Base-by-base conservation (phyloP, 2,797 vertebrate species). In the Hippocampus kuda region DNA sequence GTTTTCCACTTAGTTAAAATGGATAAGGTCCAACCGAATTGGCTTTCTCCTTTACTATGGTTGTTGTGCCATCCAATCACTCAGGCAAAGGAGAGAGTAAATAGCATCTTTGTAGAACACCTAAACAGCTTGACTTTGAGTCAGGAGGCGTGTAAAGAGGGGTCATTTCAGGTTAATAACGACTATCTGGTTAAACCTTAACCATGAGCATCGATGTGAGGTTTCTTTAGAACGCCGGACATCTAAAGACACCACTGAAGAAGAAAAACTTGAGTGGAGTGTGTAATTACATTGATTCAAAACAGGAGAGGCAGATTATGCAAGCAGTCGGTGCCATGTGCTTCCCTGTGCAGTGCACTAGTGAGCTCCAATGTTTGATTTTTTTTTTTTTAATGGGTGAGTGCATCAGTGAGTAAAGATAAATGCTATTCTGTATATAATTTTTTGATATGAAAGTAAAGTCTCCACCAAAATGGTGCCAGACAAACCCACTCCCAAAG, bases 101-200 rank as follows among this genome's bases (percentile, higher is more conserved):
- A 53, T 9, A 7, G 10, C 27, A 22, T 66, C 9, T n/a, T 49
- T 67, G 13, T 24, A 9, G 7, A 67, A 57, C 15, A 5, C 4
- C 34, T 15, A 67, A 54, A 62, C 46, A 34, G 4, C 11, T 20
- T 56, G 56, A 63, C 27, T 72, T 63, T 66, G 57, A 44, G 7
- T 70, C 34, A 69, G 27, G 24, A 26, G 30, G 38, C 60, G 62
- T 34, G n/a, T 7, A 61, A 42, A 57, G 20, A 66, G 66, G 72
- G 60, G 51, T 59, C 48, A 77, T 60, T 34, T 4, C 59, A 73
- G 51, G 64, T 68, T 73, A 72, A 73, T 71, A 67, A 74, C 73
- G 63, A 74, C 68, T 70, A n/a, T 41, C 3, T 51, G 57, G 77
- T 83, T 78, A 82, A 81, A 81, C 46, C 77, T 77, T 75, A 77